Base-by-base conservation (phyloP, 2,888 invertebrate genomes). In the Rugalucina vietnamica region DNA sequence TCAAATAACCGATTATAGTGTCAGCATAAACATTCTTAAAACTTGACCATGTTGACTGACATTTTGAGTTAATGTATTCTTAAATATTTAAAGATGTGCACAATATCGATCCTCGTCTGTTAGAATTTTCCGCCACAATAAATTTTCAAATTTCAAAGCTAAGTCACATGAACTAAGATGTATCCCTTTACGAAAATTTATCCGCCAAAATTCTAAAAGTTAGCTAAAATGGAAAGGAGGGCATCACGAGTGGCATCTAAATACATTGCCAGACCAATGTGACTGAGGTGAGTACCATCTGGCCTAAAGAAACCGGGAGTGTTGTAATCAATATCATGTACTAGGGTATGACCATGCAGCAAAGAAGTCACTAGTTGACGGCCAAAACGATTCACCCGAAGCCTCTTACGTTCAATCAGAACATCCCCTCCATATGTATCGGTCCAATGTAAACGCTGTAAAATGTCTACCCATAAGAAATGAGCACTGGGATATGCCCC, bases 101-200 rank as follows among this genome's bases (percentile, higher is more conserved):
- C n/a, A n/a, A n/a, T 24, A 60, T 60, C 60, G 60, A 27, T 29
- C 60, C 60, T 60, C 60, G 60, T 60, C 60, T 60, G 60, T 29
- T 60, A 60, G 60, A 60, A 60, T 60, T 60, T 60, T 60, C 27
- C 29, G 60, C 60, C 60, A 60, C 60, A 60, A 60, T 60, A 60
- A 60, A 60, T n/a, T n/a, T n/a, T 3, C 60, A 8, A 29, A 43
- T 12, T 12, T 43, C 18, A 18, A 43, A 43, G 43, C 18, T 18
- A 12, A 43, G 8, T 43, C 8, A 12, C 43, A 43, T 12, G 18
- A 43, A 43, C 18, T 43, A 12, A 43, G 18, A 12, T 43, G 8
- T 43, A 18, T 12, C 18, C 18, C 8, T 43, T 43, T 43, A 60
- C 27, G 60, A 5, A 27, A 60, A 60, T 60, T 60, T 60, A 60